Conservation (phyloP, 2,888 invertebrate species). For the Graphium colonna region DNA sequence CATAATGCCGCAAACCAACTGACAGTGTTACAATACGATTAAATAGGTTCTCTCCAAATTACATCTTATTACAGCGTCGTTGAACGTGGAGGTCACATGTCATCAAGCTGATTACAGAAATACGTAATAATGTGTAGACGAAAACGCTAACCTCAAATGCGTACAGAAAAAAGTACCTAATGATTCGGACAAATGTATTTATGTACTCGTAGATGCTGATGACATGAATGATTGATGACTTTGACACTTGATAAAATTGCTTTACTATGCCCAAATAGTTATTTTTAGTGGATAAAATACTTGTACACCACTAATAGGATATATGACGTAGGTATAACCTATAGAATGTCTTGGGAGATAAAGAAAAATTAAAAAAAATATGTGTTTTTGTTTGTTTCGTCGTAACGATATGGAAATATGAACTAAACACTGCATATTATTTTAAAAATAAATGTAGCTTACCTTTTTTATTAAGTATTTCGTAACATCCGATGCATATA, state of each 20-base stretch:
- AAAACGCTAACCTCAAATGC: conserved; percentile 20
- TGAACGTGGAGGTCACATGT: conserved; percentile 20
- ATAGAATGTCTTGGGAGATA: too few relatives aligned
- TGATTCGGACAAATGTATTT: conserved; percentile 13
- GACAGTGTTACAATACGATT: conserved; percentile 22
- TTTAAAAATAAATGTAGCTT: neutral
- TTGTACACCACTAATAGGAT: too few relatives aligned
- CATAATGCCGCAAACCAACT: conserved; percentile 2
- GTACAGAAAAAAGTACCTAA: conserved; percentile 11
- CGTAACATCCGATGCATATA: conserved; percentile 18
- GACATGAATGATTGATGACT: conserved; percentile 21
- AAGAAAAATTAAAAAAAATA: neutral
- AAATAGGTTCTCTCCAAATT: conserved; percentile 16
- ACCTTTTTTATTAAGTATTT: conserved; percentile 7
- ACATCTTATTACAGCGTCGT: conserved; percentile 19
- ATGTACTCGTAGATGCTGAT: conserved; percentile 15
- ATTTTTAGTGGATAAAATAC: too few relatives aligned
- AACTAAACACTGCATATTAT: neutral
- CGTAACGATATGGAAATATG: neutral
- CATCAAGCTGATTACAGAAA: conserved; percentile 23
- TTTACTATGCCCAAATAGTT: too few relatives aligned
- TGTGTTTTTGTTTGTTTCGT: too few relatives aligned
- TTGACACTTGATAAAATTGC: conserved; percentile 14
- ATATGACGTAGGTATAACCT: too few relatives aligned
- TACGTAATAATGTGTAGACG: conserved; percentile 20